These are phyloP conservation scores for Neosilurus mollespiculum DNA, from an alignment of 2,797 vertebrate species.

Conservation along the genomic window DNA sequence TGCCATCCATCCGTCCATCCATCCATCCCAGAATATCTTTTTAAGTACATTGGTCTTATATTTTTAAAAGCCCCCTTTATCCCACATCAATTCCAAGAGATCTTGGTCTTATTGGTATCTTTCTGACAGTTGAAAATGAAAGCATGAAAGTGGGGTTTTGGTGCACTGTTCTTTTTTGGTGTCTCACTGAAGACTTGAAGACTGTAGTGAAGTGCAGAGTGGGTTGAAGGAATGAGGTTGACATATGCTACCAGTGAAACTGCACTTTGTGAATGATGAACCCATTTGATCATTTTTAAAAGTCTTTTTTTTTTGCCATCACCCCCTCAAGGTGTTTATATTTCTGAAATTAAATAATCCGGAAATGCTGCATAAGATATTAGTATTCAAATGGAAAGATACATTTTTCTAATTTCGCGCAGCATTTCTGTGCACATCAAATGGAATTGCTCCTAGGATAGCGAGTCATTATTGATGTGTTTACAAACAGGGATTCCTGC, in stretches of 20 bases:
- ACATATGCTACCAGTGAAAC: conserved; percentile 51
- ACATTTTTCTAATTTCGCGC: conserved; percentile 34
- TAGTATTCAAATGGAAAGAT: conserved; percentile 54
- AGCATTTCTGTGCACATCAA: conserved; percentile 37
- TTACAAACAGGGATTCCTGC: conserved; percentile 70
- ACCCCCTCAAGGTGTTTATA: conserved; percentile 46
- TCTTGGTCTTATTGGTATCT: conserved; percentile 43
- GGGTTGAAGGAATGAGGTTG: conserved; percentile 60
- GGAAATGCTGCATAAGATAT: conserved; percentile 54
- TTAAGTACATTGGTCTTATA: conserved; percentile 33
- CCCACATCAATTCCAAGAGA: conserved; percentile 39
- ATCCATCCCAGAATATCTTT: conserved; percentile 21
- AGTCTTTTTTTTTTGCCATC: conserved; percentile 50
- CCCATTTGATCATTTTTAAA: conserved; percentile 56
- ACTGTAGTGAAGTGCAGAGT: conserved; percentile 39
- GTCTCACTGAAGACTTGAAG: conserved; percentile 33
- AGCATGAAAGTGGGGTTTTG: conserved; percentile 46
- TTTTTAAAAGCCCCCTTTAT: conserved; percentile 25
- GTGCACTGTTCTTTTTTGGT: conserved; percentile 35
- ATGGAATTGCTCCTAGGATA: conserved; percentile 41
- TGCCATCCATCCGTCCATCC: not conserved
- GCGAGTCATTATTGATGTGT: conserved; percentile 66
- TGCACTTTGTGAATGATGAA: conserved; percentile 52
- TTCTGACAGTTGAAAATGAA: conserved; percentile 19
- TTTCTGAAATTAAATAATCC: conserved; percentile 57